Evolutionary conservation across 2,888 invertebrate species (phyloP).

Genomic region (Lottia gigantea): DNA sequence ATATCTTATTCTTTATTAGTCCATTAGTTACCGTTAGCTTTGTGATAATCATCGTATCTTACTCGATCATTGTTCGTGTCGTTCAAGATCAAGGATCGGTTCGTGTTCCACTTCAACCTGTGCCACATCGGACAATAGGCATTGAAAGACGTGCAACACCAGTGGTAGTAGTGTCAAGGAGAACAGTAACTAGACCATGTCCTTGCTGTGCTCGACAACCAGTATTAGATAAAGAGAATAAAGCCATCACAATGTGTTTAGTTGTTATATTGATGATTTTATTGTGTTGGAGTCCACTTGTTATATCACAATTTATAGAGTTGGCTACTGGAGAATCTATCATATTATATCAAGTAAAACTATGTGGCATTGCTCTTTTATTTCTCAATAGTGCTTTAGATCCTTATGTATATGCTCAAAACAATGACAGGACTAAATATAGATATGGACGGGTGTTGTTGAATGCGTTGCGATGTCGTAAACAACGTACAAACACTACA

Average conservation of each 20-base stretch:
- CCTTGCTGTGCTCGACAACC: slow-evolving; percentile 35
- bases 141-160: background rate
- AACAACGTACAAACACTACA: background rate
- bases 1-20: slow-evolving; percentile 51
- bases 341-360: slow-evolving; percentile 55
- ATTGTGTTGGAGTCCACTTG: slow-evolving; percentile 54
- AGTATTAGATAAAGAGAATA: slow-evolving; percentile 47
- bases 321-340: slow-evolving; percentile 51
- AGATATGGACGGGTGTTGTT: slow-evolving; percentile 36
- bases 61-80: slow-evolving; percentile 44
- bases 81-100: slow-evolving; percentile 39
- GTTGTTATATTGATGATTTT: slow-evolving; percentile 51
- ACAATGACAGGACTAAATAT: slow-evolving; percentile 43
- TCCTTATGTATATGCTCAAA: slow-evolving; percentile 55
- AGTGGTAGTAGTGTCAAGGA: background rate
- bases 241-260: slow-evolving; percentile 52
- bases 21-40: slow-evolving; percentile 47
- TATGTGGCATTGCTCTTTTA: slow-evolving; percentile 56
- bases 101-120: background rate
- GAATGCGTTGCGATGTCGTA: slow-evolving; percentile 33
- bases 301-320: slow-evolving; percentile 52
- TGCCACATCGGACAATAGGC: background rate
- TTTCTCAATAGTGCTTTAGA: slow-evolving; percentile 58
- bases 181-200: slow-evolving; percentile 18
- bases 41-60: slow-evolving; percentile 41